A percentile compares a stretch with the other conserved stretches of the same genome.
Evolutionary conservation across 2,888 invertebrate species (phyloP).

Genomic region (Andrena dorsata): DNA sequence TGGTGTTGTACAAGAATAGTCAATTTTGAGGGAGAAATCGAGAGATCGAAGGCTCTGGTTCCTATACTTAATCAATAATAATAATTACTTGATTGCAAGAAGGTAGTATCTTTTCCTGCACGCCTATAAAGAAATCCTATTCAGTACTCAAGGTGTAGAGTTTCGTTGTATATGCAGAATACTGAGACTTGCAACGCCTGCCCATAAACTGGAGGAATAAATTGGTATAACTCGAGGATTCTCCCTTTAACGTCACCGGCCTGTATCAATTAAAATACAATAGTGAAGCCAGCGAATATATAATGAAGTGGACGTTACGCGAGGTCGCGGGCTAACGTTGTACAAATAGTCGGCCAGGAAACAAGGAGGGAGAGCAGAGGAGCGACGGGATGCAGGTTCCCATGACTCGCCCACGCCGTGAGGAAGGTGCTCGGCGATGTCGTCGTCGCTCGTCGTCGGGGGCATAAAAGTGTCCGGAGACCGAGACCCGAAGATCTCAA

Average conservation of each 20-base stretch:
- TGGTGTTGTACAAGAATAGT: no score
- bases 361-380: slow-evolving; percentile 52
- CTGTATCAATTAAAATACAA: slow-evolving; percentile 58
- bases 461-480: slow-evolving; percentile 82
- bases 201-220: slow-evolving; percentile 20
- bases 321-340: slow-evolving; percentile 43
- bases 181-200: background rate
- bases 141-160: background rate
- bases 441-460: slow-evolving; percentile 81
- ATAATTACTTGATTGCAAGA: background rate
- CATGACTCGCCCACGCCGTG: slow-evolving; percentile 79
- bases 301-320: slow-evolving; percentile 52
- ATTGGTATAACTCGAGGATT: background rate
- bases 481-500: slow-evolving; percentile 79
- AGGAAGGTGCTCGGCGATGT: slow-evolving; percentile 80
- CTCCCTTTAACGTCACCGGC: background rate
- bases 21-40: no score
- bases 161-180: background rate
- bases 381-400: slow-evolving; percentile 73
- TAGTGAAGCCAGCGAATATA: slow-evolving; percentile 47
- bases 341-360: slow-evolving; percentile 62
- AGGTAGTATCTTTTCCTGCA: background rate
- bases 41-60: background rate
- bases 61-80: background rate
- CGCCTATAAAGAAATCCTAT: background rate